phyloP scores from a whole-genome alignment of 2,888 invertebrate species.

The Drosophila niveifrons region DNA sequence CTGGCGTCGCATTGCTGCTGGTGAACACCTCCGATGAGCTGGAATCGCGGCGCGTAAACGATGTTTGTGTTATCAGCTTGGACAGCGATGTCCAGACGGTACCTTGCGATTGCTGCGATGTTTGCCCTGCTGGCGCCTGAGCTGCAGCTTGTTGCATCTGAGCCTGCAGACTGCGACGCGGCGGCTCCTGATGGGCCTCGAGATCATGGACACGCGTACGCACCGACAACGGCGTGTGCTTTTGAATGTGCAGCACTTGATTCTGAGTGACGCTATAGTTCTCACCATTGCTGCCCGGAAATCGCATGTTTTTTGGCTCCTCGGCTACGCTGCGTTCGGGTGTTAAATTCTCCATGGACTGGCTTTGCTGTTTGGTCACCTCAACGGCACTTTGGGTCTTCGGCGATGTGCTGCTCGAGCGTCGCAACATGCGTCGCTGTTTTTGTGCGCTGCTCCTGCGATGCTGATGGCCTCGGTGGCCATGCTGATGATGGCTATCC shows the following conservation, averaged over 20 bases:
- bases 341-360: slow-evolving; percentile 85
- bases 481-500: slow-evolving; percentile 28
- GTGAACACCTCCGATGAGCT: slow-evolving; percentile 88
- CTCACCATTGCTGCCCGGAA: slow-evolving; percentile 94
- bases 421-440: slow-evolving; percentile 79
- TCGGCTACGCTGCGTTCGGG: slow-evolving; percentile 84
- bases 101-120: slow-evolving; percentile 41
- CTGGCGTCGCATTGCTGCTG: slow-evolving; percentile 83
- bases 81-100: slow-evolving; percentile 84
- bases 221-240: slow-evolving; percentile 87
- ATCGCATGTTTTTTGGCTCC: slow-evolving; percentile 91
- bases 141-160: slow-evolving; percentile 14
- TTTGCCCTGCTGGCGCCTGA: slow-evolving; percentile 34
- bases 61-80: slow-evolving; percentile 84
- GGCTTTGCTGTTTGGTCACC: slow-evolving; percentile 85
- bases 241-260: slow-evolving; percentile 93
- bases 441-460: slow-evolving; percentile 76
- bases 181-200: slow-evolving; percentile 86
- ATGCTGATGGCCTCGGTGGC: slow-evolving; percentile 40
- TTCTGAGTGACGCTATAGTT: slow-evolving; percentile 96
- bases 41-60: slow-evolving; percentile 70
- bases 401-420: slow-evolving; percentile 85
- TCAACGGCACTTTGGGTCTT: slow-evolving; percentile 79
- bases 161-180: slow-evolving; percentile 52
- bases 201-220: slow-evolving; percentile 91